Percentiles rank a stretch among this genome's conserved stretches.
phyloP scores from a whole-genome alignment of 2,797 vertebrate species.

The Takifugu rubripes region DNA sequence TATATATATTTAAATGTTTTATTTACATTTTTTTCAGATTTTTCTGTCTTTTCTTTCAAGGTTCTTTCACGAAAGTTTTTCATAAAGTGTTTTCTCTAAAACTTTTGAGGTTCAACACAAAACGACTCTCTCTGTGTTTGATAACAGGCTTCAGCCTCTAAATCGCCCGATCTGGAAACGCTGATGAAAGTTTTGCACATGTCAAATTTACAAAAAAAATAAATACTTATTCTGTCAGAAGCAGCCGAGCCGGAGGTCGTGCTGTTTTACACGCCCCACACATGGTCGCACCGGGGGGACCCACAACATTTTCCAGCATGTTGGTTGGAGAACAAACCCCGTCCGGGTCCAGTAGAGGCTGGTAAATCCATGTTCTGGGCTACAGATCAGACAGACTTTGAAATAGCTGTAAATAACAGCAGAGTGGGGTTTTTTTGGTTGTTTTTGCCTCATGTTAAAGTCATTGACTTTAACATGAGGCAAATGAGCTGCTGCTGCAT shows the following conservation, averaged over 20 bases:
- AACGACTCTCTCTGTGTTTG: too few relatives aligned
- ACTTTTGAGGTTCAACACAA: too few relatives aligned
- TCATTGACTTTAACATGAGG: neutral
- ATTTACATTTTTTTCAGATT: too few relatives aligned
- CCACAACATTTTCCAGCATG: neutral
- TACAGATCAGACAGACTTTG: neutral
- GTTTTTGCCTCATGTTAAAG: neutral
- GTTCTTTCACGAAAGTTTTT: too few relatives aligned
- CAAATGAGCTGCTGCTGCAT: neutral
- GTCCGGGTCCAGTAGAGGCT: neutral
- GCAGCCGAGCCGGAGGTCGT: neutral
- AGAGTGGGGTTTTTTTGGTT: neutral
- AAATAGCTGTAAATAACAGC: neutral
- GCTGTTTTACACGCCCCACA: neutral
- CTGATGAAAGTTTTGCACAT: neutral
- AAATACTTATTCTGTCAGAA: neutral
- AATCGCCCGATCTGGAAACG: neutral
- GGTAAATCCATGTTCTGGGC: conserved; percentile 8
- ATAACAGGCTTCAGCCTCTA: too few relatives aligned
- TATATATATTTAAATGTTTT: too few relatives aligned
- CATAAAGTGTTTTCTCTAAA: too few relatives aligned
- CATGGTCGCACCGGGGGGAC: neutral
- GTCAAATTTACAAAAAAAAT: neutral
- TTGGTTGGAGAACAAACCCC: neutral
- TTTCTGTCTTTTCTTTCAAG: too few relatives aligned